Evolutionary conservation across 2,797 vertebrate genomes (phyloP), one percentile per base, ranked within the genome.

Genomic region (Harpagifer antarcticus): DNA sequence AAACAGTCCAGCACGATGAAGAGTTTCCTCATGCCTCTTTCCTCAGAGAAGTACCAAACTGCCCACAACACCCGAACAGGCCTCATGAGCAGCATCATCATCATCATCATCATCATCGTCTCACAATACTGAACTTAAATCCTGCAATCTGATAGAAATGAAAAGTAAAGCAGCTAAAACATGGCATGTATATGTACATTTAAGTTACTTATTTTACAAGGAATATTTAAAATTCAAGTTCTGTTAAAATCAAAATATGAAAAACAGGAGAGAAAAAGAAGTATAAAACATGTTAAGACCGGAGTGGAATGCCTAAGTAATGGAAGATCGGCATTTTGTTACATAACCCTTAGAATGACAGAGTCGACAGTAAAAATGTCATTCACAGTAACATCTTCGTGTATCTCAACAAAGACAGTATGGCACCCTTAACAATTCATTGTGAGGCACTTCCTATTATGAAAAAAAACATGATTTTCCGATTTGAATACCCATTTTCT

Each of bases 191-290:
- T 97, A 94, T 94, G 87, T 93, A 98, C 96, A 98, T 91, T 98
- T 97, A 97, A 98, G 95, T 98, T 98, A 98, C 89, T 95, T 96
- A 96, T 96, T 96, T 96, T 97, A 98, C 97, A 98, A 95, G 94
- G 95, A 97, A 92, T 96, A 96, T 97, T 97, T 97, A 97, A 98
- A 99, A 98, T 99, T 98, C 96, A 98, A 98, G 96, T 98, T 96
- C 96, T 95, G 95, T 96, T 97, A 97, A 97, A 98, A 96, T 93
- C 90, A 93, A 94, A 95, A 91, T 90, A 67, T 52, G 44, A 86
- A 90, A 84, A 77, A 76, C 54, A 64, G 78, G 54, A 77, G 20
- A 79, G 81, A 82, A 95, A 95, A 86, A 89, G 92, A 94, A 92
- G 93, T 97, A 97, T 93, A 98, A 98, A 98, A 98, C 94, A 95